Conservation (phyloP, 2,797 vertebrate species). For the Enteromius unitaeniatus region DNA sequence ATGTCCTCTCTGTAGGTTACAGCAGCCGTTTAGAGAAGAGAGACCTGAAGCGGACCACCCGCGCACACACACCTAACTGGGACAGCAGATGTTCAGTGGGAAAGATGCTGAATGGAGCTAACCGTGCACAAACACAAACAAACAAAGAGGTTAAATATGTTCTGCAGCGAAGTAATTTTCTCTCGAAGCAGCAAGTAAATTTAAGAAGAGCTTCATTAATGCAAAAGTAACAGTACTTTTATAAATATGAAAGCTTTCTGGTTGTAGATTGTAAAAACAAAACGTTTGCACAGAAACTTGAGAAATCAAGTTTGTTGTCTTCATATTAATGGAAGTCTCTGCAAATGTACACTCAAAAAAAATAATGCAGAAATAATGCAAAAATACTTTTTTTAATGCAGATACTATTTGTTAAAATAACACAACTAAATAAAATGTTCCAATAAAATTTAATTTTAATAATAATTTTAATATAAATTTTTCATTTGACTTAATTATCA, state of each 20-base stretch:
- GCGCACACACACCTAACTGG: slow-evolving; percentile 63
- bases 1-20: slow-evolving; percentile 69
- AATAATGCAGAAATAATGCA: too few relatives aligned
- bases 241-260: not conserved
- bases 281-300: slow-evolving; percentile 3
- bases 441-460: too few relatives aligned
- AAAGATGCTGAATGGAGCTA: slow-evolving; percentile 53
- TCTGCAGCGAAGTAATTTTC: not conserved
- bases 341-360: not conserved
- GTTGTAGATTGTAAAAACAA: not conserved
- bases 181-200: too few relatives aligned
- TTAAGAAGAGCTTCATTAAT: not conserved
- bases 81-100: slow-evolving; percentile 68
- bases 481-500: too few relatives aligned
- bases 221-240: not conserved
- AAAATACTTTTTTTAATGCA: too few relatives aligned
- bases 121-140: slow-evolving; percentile 38
- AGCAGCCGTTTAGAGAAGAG: slow-evolving; percentile 62
- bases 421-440: too few relatives aligned
- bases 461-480: too few relatives aligned
- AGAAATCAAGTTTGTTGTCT: not conserved
- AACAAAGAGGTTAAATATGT: slow-evolving; percentile 36
- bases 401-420: too few relatives aligned
- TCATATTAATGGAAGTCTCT: not conserved
- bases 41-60: slow-evolving; percentile 52